Base-by-base conservation (phyloP, 2,888 invertebrate species). In the Calliopum simillimum region DNA sequence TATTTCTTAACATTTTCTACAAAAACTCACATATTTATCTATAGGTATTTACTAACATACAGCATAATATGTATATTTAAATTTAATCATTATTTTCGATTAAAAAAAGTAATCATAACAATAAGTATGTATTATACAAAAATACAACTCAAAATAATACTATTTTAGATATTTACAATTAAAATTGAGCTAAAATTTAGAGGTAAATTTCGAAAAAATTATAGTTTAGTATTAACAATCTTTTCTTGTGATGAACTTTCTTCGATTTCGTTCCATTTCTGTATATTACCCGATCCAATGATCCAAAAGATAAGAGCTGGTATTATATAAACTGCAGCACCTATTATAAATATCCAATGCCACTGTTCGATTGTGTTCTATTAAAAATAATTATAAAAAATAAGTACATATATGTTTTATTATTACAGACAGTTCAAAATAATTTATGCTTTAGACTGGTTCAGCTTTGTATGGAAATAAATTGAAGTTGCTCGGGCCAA, bases 341-440 rank as follows among this genome's bases (percentile, higher is more conserved):
- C 93, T 43, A 93, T 91, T 77, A 91, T 88, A 80, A 94, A 94
- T 64, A 93, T 90, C 41, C 89, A 88, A 63, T 92, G 89, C 94
- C 94, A 94, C 82, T 93, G 90, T 23, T 89, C 87, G 67, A 94
- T 88, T n/a, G 92, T 92, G 75, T 92, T 93, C 93, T 94, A 13
- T 21, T 64, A 58, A 58, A 4, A n/a, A n/a, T n/a, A n/a, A 43
- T 21, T 82, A n/a, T 87, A 87, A 72, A n/a, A 25, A 44, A 21
- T 5, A 4, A 55, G n/a, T n/a, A n/a, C n/a, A n/a, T n/a, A 19
- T 25, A n/a, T n/a, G n/a, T n/a, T n/a, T n/a, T n/a, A n/a, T n/a
- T n/a, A n/a, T n/a, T n/a, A n/a, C n/a, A n/a, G n/a, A n/a, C n/a
- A n/a, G n/a, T n/a, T n/a, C n/a, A n/a, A n/a, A n/a, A n/a, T n/a